phyloP scores from a whole-genome alignment of 2,113 vertebrate genomes.

The Crotalus horridus region DNA sequence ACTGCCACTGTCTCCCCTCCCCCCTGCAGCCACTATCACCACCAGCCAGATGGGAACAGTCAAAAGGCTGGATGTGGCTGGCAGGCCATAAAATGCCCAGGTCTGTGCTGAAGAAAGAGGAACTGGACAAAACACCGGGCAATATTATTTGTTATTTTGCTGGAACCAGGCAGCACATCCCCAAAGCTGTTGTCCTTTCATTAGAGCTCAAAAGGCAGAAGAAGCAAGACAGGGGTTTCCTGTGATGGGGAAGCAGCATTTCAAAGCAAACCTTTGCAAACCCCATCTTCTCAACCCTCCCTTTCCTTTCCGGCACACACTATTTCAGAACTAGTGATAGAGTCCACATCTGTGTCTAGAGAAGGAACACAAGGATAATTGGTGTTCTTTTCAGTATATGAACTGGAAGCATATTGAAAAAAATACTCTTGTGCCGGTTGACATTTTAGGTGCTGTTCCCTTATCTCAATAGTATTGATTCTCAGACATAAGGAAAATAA shows the following conservation, averaged over 20 bases:
- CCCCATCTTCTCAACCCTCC: not conserved
- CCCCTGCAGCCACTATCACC: not conserved
- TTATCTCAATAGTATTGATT: too few relatives aligned
- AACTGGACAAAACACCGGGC: not conserved
- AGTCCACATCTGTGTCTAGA: not conserved
- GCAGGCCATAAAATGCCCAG: too few relatives aligned
- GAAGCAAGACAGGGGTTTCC: not conserved
- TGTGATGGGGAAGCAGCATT: not conserved
- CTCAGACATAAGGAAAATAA: not conserved
- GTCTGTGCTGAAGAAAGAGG: not conserved
- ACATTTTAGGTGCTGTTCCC: not conserved
- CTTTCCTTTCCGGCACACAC: not conserved
- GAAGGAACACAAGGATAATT: not conserved
- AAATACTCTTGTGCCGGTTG: not conserved
- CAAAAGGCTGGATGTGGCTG: not conserved
- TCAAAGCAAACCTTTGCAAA: not conserved
- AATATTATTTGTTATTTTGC: not conserved
- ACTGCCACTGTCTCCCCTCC: too few relatives aligned
- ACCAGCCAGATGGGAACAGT: not conserved
- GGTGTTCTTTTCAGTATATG: not conserved
- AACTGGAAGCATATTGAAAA: not conserved
- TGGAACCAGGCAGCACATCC: not conserved
- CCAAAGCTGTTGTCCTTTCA: not conserved
- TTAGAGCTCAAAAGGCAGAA: not conserved
- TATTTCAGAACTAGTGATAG: not conserved